Evolutionary conservation across 2,888 invertebrate species (phyloP).

Genomic region (Athripsodes cinereus): DNA sequence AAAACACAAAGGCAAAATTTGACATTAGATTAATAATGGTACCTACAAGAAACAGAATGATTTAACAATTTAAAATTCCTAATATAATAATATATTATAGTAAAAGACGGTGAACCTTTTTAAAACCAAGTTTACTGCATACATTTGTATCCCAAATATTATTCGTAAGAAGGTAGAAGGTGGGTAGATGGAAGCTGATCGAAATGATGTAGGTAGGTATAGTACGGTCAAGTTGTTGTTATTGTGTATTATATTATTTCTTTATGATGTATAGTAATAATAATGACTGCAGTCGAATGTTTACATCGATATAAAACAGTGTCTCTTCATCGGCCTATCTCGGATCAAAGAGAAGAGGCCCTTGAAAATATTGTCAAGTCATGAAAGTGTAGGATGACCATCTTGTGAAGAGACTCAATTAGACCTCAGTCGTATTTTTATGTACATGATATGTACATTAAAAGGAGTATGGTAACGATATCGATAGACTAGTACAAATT

Average conservation of each 20-base stretch:
- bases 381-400: slow-evolving; percentile 10
- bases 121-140: background rate
- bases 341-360: slow-evolving; percentile 8
- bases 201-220: background rate
- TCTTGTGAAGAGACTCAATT: no score
- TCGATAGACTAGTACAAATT: no score
- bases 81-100: background rate
- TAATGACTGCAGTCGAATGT: slow-evolving; percentile 20
- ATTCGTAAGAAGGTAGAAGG: no score
- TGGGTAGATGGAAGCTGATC: background rate
- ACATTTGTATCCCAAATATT: background rate
- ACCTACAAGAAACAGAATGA: slow-evolving; percentile 12
- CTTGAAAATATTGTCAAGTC: slow-evolving; percentile 16
- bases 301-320: slow-evolving; percentile 24
- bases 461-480: no score
- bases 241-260: background rate
- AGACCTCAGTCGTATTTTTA: no score
- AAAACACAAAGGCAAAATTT: slow-evolving; percentile 10
- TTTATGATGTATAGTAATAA: slow-evolving; percentile 3
- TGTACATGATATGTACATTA: no score
- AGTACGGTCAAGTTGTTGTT: background rate
- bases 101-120: background rate
- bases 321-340: slow-evolving; percentile 15
- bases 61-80: slow-evolving; percentile 14
- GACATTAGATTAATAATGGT: slow-evolving; percentile 22